Conservation (phyloP, 2,113 vertebrate genomes). For the Proteles cristata region DNA sequence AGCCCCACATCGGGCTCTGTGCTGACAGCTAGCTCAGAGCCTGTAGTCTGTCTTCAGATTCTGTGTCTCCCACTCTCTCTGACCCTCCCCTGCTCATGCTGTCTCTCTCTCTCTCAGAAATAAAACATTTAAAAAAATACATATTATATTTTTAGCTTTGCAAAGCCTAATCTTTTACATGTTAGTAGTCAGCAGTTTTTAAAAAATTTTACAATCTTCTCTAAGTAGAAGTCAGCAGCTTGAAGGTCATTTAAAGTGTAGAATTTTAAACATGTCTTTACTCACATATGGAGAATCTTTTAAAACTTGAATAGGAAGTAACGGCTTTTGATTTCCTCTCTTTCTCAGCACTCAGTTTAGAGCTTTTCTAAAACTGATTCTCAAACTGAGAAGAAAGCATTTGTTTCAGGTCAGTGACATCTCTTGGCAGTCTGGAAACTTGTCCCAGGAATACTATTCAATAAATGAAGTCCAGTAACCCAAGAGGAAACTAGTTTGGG, state of each 20-base stretch:
- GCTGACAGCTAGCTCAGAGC: no score
- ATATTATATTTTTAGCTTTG: not conserved
- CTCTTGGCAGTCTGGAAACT: slow-evolving; percentile 4
- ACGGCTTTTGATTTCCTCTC: slow-evolving; percentile 27
- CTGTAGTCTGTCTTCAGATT: no score
- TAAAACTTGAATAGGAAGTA: slow-evolving; percentile 28
- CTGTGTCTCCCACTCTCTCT: no score
- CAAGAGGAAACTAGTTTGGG: slow-evolving; percentile 5
- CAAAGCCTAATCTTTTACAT: slow-evolving; percentile 8
- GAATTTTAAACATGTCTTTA: slow-evolving; percentile 39
- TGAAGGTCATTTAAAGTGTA: slow-evolving; percentile 42
- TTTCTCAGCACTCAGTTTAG: slow-evolving; percentile 34
- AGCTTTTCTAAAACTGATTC: not conserved
- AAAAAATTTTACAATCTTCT: not conserved
- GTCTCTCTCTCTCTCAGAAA: no score
- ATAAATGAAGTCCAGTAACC: not conserved
- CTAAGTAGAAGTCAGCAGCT: not conserved
- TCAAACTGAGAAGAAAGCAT: not conserved
- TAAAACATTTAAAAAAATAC: not conserved
- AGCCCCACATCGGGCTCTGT: no score
- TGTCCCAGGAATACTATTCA: not conserved
- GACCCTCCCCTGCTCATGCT: no score
- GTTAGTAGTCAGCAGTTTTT: not conserved
- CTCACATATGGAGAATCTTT: slow-evolving; percentile 4
- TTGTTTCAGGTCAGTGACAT: not conserved